These are phyloP conservation scores for Myiopsitta monachus DNA, from an alignment of 2,113 vertebrate species.

Conservation along the genomic window DNA sequence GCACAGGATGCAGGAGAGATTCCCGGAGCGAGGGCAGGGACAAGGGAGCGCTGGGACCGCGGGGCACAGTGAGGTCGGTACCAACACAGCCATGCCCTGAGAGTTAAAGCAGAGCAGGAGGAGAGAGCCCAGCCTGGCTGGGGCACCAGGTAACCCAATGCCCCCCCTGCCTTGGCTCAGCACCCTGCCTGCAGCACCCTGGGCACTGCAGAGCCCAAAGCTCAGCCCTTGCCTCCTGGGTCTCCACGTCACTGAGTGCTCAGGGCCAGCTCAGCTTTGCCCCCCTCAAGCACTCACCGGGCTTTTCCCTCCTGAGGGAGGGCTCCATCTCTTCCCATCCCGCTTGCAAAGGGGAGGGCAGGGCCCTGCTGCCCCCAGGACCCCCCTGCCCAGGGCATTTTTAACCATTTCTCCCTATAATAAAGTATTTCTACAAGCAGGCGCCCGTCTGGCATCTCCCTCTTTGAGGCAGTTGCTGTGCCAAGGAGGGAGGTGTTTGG, in stretches of 20 bases:
- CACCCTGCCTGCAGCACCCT: not conserved
- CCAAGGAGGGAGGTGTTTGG: not conserved
- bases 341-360: not conserved
- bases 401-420: not conserved
- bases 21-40: not conserved
- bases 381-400: not conserved
- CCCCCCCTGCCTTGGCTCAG: not conserved
- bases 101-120: rapidly evolving
- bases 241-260: not conserved
- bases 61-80: not conserved
- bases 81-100: rapidly evolving
- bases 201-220: not conserved
- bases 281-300: rapidly evolving
- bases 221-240: not conserved
- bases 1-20: not conserved
- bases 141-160: not conserved
- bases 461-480: not conserved
- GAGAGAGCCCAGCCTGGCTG: not conserved
- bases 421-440: not conserved
- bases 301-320: not conserved
- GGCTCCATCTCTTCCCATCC: not conserved
- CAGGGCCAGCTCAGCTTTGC: not conserved
- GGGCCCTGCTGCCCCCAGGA: not conserved
- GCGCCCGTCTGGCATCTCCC: not conserved
- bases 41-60: not conserved